Evolutionary conservation across 2,113 vertebrate genomes (phyloP).

Genomic region (Nipponia nippon): DNA sequence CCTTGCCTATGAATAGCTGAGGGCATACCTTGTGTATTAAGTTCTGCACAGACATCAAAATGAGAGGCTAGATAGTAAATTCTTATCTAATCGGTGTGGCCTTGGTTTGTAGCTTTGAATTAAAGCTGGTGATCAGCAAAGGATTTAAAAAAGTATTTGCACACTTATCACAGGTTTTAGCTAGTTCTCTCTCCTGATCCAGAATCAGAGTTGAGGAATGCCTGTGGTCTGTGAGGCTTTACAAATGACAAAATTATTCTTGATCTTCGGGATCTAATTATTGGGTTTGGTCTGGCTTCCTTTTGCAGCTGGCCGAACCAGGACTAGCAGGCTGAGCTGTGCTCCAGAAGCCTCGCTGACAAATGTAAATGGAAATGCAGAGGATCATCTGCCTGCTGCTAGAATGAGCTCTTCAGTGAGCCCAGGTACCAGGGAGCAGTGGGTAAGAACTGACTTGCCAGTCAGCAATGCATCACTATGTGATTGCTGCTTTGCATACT

Average conservation of each 20-base stretch:
- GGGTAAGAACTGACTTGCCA: background rate
- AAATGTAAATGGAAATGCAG: conserved; percentile 50
- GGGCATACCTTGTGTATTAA: background rate
- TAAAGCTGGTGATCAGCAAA: background rate
- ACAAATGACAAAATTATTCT: background rate
- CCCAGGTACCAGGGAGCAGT: conserved; percentile 62
- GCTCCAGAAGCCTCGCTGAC: conserved; percentile 44
- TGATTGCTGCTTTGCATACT: background rate
- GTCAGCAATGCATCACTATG: background rate
- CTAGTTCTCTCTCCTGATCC: background rate
- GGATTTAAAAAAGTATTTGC: background rate
- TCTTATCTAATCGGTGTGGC: background rate
- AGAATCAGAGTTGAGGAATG: background rate
- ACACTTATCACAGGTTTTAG: background rate
- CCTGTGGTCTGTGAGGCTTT: background rate
- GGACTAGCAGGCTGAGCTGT: conserved; percentile 39
- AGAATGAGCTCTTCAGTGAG: conserved; percentile 53
- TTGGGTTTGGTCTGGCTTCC: background rate
- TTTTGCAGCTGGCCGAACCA: conserved; percentile 50
- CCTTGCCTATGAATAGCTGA: background rate
- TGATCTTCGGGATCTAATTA: background rate
- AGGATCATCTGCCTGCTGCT: conserved; percentile 49
- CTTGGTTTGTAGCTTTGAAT: background rate
- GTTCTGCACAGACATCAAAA: background rate
- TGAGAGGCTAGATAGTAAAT: background rate